Base-by-base conservation (phyloP, 1,140 invertebrate genomes). In the Trypoxylus dichotomus region DNA sequence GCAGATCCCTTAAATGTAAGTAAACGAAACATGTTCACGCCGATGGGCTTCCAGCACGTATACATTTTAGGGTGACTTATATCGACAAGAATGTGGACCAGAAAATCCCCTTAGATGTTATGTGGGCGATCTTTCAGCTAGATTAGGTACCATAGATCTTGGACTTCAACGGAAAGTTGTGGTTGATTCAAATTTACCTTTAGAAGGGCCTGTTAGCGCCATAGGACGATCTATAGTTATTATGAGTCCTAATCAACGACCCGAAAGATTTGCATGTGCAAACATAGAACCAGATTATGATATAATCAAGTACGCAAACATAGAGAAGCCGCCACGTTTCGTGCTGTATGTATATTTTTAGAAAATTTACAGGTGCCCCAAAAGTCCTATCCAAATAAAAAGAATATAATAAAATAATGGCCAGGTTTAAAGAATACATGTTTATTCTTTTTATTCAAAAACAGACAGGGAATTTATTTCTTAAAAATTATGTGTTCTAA, bases 231-330 rank as follows among this genome's bases (percentile, higher is more conserved):
- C 96, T 2, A 91, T 98, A 80, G 92, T 98, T 0, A 92, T 98
- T 74, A 91, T 96, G 83, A 93, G 91, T 8, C 91, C 93, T 41
- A 91, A 96, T 80, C 88, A 90, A 73, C 91, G 91, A 8, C 84
- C 86, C 1, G 91, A 94, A 68, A 88, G 92, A 81, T 93, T 95
- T 83, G 95, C 95, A 11, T 98, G 96, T 86, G 95, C 96, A 63
- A 97, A 97, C 85, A 96, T 98, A 77, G 91, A 94, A 82, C 94
- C 94, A 0, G 96, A 97, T 85, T 92, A 95, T 85, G 94, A 97
- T 85, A 95, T 97, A 72, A 92, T 97, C 54, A 97, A 96, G 86
- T 96, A 95, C 86, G 93, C 94, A 0, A 96, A 96, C 83, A 91
- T 98, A 21, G 91, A 93, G 83, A 95, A 94, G 86, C 92, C 94